These are phyloP conservation scores for Patiria miniata DNA, from an alignment of 35 echinoderm and acorn worm species.

Conservation along the genomic window DNA sequence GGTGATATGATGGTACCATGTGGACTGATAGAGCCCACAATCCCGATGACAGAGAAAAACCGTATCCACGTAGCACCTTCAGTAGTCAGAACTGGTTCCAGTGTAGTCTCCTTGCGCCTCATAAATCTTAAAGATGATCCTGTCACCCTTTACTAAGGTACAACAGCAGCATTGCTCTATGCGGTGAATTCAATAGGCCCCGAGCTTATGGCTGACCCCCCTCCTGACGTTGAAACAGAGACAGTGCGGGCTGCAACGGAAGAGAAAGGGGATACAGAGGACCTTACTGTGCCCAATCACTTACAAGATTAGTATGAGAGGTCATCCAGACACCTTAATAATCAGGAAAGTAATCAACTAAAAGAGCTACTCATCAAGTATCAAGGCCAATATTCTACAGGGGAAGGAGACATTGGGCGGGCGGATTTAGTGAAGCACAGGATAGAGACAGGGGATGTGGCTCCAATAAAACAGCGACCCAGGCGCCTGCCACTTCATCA, in stretches of 20 bases:
- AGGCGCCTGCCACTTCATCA: no score
- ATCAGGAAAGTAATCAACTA: neutral
- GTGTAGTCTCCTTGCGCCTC: neutral
- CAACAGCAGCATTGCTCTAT: neutral
- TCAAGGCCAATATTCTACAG: neutral
- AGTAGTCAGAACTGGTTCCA: neutral
- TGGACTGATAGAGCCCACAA: neutral
- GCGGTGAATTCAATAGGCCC: neutral
- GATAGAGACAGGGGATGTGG: conserved; percentile 44
- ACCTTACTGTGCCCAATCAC: conserved; percentile 6
- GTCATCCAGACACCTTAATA: no score
- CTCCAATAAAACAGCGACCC: conserved; percentile 39
- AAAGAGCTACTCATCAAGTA: no score
- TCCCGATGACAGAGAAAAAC: neutral
- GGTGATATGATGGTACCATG: neutral
- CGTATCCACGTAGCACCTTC: neutral
- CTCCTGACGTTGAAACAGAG: neutral
- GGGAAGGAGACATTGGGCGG: neutral
- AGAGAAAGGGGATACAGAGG: neutral
- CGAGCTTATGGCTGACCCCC: neutral
- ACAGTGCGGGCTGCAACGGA: neutral
- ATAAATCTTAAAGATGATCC: neutral
- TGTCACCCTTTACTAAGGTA: neutral
- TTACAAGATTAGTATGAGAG: conserved; percentile 2
- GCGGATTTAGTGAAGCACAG: conserved; percentile 40